phyloP scores from a whole-genome alignment of 2,888 invertebrate species.

The Pegoplata infirma region DNA sequence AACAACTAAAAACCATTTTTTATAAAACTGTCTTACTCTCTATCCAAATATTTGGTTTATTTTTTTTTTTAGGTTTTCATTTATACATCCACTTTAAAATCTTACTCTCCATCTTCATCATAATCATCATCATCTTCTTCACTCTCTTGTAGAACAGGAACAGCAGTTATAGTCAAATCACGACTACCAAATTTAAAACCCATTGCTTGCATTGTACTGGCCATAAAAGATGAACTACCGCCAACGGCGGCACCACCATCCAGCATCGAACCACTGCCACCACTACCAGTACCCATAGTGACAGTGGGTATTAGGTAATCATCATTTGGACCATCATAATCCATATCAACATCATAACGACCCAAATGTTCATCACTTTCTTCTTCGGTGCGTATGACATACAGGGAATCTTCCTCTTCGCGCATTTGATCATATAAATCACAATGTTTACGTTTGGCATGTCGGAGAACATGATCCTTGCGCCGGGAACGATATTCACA shows the following conservation, averaged over 20 bases:
- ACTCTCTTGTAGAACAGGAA: conserved; percentile 72
- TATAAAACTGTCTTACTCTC: conserved; percentile 35
- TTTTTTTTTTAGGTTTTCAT: neutral
- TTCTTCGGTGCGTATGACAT: conserved; percentile 75
- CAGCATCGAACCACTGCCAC: conserved; percentile 59
- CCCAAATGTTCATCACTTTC: conserved; percentile 65
- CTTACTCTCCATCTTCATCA: conserved; percentile 69
- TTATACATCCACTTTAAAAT: conserved; percentile 14
- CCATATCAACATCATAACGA: conserved; percentile 50
- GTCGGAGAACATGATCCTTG: conserved; percentile 76
- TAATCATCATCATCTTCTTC: conserved; percentile 74
- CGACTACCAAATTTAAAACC: conserved; percentile 72
- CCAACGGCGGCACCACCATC: conserved; percentile 65
- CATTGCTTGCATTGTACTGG: conserved; percentile 38
- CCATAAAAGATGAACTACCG: conserved; percentile 1
- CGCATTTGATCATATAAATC: conserved; percentile 70
- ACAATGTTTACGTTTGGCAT: conserved; percentile 76
- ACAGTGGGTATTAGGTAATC: conserved; percentile 54
- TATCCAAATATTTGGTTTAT: conserved; percentile 56
- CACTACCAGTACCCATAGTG: conserved; percentile 53
- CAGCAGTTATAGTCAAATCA: conserved; percentile 73
- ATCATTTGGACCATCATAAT: conserved; percentile 51
- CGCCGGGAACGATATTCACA: conserved; percentile 77
- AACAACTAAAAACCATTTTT: conserved; percentile 27
- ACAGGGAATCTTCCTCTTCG: conserved; percentile 73